phyloP scores from a whole-genome alignment of 2,797 vertebrate species.

The Telmatherina bonti region DNA sequence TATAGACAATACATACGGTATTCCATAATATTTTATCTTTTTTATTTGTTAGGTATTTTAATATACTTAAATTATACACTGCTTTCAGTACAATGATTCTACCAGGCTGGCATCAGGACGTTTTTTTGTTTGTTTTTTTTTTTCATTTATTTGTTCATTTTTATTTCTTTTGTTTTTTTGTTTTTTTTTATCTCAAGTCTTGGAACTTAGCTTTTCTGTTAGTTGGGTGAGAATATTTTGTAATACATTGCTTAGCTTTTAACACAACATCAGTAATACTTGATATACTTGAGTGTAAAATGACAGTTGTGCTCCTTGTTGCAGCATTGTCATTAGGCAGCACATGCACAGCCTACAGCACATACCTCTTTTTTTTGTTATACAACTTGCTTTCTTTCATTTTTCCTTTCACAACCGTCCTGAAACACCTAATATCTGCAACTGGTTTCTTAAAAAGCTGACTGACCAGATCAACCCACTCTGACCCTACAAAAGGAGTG shows the following conservation, averaged over 20 bases:
- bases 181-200: conserved; percentile 17
- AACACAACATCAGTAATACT: conserved; percentile 75
- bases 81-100: conserved; percentile 83
- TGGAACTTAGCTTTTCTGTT: conserved; percentile 48
- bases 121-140: conserved; percentile 28
- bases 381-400: conserved; percentile 37
- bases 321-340: conserved; percentile 81
- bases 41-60: conserved; percentile 85
- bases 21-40: conserved; percentile 77
- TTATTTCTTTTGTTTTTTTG: conserved; percentile 26
- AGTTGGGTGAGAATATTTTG: conserved; percentile 60
- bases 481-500: conserved; percentile 36
- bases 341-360: conserved; percentile 84
- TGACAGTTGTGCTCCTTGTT: conserved; percentile 83
- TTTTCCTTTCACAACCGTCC: conserved; percentile 31
- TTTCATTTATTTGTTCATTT: conserved; percentile 10
- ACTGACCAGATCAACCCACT: conserved; percentile 20
- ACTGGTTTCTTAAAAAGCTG: conserved; percentile 21
- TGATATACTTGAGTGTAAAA: conserved; percentile 73
- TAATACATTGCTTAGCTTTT: conserved; percentile 60
- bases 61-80: conserved; percentile 90
- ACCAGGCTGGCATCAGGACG: conserved; percentile 77
- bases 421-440: conserved; percentile 29
- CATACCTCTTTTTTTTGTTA: conserved; percentile 33
- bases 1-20: conserved; percentile 85